Conservation (phyloP, 1,140 invertebrate species). For the Bradysia coprophila region DNA sequence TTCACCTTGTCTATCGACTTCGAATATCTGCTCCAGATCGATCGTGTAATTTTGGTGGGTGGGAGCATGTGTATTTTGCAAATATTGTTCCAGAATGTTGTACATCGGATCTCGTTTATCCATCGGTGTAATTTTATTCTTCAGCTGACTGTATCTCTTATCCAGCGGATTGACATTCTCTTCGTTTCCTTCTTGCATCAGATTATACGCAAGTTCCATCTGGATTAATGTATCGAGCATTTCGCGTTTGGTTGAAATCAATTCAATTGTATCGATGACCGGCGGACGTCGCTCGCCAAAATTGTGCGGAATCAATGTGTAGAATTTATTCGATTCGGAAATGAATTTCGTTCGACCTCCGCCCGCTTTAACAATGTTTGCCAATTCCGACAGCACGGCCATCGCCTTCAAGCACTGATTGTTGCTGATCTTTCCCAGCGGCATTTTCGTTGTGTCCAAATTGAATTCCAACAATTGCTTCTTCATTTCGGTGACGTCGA, state of each 20-base stretch:
- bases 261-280: slow-evolving; percentile 52
- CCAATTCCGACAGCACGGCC: slow-evolving; percentile 57
- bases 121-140: slow-evolving; percentile 60
- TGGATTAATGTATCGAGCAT: slow-evolving; percentile 88
- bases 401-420: slow-evolving; percentile 81
- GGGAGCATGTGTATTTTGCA: slow-evolving; percentile 70
- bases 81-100: slow-evolving; percentile 52
- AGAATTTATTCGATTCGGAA: slow-evolving; percentile 80
- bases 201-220: slow-evolving; percentile 85
- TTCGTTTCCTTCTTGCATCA: slow-evolving; percentile 44
- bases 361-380: slow-evolving; percentile 36
- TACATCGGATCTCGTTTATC: slow-evolving; percentile 56
- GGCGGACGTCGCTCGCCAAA: slow-evolving; percentile 76
- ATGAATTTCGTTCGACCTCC: slow-evolving; percentile 38
- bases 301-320: slow-evolving; percentile 86
- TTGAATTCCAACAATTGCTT: slow-evolving; percentile 87
- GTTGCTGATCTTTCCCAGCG: slow-evolving; percentile 85
- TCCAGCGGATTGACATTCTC: slow-evolving; percentile 52
- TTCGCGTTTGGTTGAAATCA: slow-evolving; percentile 68
- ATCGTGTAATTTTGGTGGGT: slow-evolving; percentile 65
- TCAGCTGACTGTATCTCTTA: slow-evolving; percentile 74
- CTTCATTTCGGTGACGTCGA: slow-evolving; percentile 86
- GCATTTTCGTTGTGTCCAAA: slow-evolving; percentile 94
- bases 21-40: slow-evolving; percentile 54
- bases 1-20: slow-evolving; percentile 60